These are phyloP conservation scores for Halcyon senegalensis DNA, from an alignment of 2,113 vertebrate genomes.

Conservation along the genomic window DNA sequence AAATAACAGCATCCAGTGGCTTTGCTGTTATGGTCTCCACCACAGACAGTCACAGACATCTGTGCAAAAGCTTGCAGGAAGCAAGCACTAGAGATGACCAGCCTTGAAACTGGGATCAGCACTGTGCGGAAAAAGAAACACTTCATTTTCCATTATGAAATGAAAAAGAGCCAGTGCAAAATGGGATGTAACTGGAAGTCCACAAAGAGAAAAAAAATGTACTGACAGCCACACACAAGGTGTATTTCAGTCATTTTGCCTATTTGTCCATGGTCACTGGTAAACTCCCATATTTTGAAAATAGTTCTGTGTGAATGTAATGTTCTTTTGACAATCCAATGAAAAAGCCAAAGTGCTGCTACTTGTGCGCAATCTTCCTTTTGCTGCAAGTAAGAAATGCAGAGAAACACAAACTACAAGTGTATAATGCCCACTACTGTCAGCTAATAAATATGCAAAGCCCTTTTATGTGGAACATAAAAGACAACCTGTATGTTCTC, in stretches of 20 bases:
- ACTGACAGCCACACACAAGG: neutral
- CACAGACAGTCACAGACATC: rapidly evolving
- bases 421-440: neutral
- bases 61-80: neutral
- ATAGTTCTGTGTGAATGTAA: neutral
- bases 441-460: constrained; percentile 36
- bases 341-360: neutral
- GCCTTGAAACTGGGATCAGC: neutral
- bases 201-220: neutral
- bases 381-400: neutral
- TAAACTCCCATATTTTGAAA: neutral
- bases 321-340: neutral
- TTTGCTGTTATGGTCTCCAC: neutral
- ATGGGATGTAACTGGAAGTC: neutral
- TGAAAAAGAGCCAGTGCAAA: neutral
- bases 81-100: neutral
- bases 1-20: neutral
- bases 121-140: neutral
- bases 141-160: neutral
- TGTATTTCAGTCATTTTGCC: neutral
- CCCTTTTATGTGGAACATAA: constrained; percentile 13
- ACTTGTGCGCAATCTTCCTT: neutral
- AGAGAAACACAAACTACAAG: neutral
- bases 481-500: neutral
- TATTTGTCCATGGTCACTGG: neutral